phyloP scores from a whole-genome alignment of 2,113 vertebrate species.

The Nerophis ophidion region DNA sequence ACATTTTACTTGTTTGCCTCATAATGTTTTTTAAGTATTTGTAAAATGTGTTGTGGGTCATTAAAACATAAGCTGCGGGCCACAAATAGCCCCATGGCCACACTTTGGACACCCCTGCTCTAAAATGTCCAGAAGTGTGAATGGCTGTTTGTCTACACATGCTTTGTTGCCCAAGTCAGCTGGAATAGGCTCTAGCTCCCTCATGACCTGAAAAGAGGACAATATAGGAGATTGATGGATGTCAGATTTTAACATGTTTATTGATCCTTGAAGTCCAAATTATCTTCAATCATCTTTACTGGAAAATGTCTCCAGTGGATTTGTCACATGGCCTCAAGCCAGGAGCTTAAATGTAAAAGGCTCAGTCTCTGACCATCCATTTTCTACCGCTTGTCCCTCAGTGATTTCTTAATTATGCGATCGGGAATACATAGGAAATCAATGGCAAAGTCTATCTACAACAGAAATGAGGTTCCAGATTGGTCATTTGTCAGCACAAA shows the following conservation, averaged over 20 bases:
- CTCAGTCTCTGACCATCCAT: slow-evolving; percentile 41
- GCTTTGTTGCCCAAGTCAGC: no score
- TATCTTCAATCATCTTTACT: slow-evolving; percentile 26
- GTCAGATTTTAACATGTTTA: neutral
- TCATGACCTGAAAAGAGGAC: neutral
- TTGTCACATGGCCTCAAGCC: slow-evolving; percentile 26
- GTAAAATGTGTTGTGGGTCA: no score
- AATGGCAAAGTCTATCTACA: slow-evolving; percentile 32
- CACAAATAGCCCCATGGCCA: no score
- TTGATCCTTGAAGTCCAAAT: neutral
- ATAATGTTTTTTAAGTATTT: no score
- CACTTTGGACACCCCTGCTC: no score
- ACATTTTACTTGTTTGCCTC: no score
- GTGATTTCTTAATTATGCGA: slow-evolving; percentile 39
- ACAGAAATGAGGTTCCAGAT: slow-evolving; percentile 24
- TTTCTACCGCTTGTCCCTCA: neutral
- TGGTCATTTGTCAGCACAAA: slow-evolving; percentile 38
- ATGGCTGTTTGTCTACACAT: no score
- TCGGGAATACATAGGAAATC: slow-evolving; percentile 43
- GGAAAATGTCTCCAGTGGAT: slow-evolving; percentile 13
- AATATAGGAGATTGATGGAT: neutral
- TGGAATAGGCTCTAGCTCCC: no score
- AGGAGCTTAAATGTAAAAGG: slow-evolving; percentile 27
- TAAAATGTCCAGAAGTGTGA: no score
- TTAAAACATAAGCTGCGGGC: no score